Evolutionary conservation across 1,140 invertebrate species (phyloP).

Genomic region (Brachionus sp.): DNA sequence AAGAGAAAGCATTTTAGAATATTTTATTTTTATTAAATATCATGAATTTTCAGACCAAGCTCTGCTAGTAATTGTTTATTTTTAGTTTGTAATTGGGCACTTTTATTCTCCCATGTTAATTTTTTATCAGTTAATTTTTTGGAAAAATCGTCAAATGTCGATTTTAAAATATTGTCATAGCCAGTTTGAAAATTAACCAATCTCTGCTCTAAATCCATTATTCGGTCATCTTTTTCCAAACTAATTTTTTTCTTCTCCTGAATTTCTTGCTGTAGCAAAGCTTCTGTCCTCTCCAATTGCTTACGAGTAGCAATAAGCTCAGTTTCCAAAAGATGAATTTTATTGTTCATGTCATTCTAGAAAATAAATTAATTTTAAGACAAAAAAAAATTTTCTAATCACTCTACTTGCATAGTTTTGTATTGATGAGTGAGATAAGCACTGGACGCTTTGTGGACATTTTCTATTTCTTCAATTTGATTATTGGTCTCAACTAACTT

Average conservation of each 20-base stretch:
- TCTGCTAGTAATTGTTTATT: constrained; percentile 29
- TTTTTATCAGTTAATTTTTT: not conserved
- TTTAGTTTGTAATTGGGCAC: constrained; percentile 25
- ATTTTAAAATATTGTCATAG: constrained; percentile 21
- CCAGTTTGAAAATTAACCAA: not conserved
- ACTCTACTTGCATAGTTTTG: constrained; percentile 22
- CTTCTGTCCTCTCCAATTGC: not conserved
- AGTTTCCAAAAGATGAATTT: constrained; percentile 35
- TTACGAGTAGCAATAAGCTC: constrained; percentile 14
- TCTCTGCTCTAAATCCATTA: constrained; percentile 6
- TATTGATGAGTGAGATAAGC: constrained; percentile 45
- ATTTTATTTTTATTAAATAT: constrained; percentile 4
- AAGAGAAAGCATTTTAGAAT: too few species aligned
- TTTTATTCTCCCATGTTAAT: constrained; percentile 16
- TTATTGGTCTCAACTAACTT: constrained; percentile 9
- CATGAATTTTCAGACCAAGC: constrained; percentile 42
- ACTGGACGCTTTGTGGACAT: constrained; percentile 22
- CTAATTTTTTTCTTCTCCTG: not conserved
- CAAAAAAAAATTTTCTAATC: not conserved
- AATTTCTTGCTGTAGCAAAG: not conserved
- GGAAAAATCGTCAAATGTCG: not conserved
- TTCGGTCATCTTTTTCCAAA: constrained; percentile 35
- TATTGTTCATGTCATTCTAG: constrained; percentile 36
- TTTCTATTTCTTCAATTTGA: constrained; percentile 43
- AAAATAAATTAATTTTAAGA: too few species aligned